A percentile compares a stretch with the other conserved stretches of the same genome.
These are phyloP conservation scores for Circaetus cinerascens DNA, from an alignment of 2,113 vertebrate genomes.

Conservation along the genomic window DNA sequence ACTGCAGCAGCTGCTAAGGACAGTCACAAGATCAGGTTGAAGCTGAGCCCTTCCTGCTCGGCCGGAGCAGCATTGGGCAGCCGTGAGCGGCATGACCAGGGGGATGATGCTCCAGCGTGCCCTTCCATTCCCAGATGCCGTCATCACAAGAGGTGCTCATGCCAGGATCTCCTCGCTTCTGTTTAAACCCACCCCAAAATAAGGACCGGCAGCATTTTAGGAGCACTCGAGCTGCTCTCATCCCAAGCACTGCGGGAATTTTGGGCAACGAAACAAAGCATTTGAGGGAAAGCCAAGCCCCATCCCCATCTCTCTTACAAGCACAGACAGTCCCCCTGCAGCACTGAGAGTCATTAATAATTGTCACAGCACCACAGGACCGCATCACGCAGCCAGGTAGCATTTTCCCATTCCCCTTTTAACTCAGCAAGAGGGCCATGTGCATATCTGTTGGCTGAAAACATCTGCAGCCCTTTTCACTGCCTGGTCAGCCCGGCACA, in stretches of 20 bases:
- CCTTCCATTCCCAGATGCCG: background rate
- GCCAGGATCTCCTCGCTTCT: background rate
- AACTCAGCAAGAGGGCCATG: background rate
- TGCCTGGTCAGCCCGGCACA: background rate
- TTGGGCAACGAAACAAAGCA: rapidly evolving
- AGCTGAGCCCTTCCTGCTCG: background rate
- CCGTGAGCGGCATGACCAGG: rapidly evolving
- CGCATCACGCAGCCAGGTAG: rapidly evolving
- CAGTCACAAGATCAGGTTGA: background rate
- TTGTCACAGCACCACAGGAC: background rate
- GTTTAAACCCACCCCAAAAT: background rate
- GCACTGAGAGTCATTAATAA: background rate
- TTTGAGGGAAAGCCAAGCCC: background rate
- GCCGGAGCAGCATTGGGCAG: rapidly evolving
- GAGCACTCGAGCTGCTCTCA: background rate
- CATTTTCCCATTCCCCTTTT: background rate
- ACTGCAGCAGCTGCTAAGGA: background rate
- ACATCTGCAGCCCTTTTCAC: background rate
- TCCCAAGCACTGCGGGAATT: rapidly evolving
- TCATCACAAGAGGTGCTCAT: background rate
- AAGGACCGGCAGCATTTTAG: background rate
- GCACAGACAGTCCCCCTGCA: background rate
- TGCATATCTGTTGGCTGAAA: background rate
- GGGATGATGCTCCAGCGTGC: rapidly evolving
- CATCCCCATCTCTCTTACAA: background rate